phyloP scores from a whole-genome alignment of 2,113 vertebrate species.

The Bambusicola thoracicus region DNA sequence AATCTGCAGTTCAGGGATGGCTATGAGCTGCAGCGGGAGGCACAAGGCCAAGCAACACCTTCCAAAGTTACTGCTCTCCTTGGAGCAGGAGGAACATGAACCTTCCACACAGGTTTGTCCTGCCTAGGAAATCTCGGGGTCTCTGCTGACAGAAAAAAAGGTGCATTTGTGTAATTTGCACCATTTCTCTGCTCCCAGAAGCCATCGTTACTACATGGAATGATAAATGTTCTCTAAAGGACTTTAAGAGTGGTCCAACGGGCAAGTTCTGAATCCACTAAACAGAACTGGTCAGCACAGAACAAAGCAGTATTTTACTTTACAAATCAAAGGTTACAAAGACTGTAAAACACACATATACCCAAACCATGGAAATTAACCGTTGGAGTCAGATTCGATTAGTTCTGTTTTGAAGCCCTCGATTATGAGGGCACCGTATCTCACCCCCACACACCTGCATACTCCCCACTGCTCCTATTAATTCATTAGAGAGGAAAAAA shows the following conservation, averaged over 20 bases:
- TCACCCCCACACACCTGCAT: rapidly evolving
- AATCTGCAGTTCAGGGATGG: neutral
- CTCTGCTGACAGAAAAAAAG: neutral
- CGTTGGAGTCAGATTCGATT: neutral
- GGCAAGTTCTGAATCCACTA: neutral
- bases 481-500: neutral
- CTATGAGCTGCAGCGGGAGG: neutral
- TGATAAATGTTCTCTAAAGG: neutral
- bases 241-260: neutral
- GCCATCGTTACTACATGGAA: neutral
- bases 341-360: neutral
- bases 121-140: neutral
- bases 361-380: neutral
- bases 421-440: neutral
- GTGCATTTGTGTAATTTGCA: neutral
- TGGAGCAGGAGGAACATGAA: neutral
- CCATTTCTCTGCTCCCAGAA: neutral
- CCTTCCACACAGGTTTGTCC: neutral
- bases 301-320: neutral
- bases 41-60: neutral
- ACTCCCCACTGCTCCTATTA: neutral
- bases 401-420: neutral
- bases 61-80: neutral
- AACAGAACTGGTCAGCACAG: neutral
- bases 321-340: neutral